Evolutionary conservation across 2,113 vertebrate genomes (phyloP).

Genomic region (Montifringilla adamsi): DNA sequence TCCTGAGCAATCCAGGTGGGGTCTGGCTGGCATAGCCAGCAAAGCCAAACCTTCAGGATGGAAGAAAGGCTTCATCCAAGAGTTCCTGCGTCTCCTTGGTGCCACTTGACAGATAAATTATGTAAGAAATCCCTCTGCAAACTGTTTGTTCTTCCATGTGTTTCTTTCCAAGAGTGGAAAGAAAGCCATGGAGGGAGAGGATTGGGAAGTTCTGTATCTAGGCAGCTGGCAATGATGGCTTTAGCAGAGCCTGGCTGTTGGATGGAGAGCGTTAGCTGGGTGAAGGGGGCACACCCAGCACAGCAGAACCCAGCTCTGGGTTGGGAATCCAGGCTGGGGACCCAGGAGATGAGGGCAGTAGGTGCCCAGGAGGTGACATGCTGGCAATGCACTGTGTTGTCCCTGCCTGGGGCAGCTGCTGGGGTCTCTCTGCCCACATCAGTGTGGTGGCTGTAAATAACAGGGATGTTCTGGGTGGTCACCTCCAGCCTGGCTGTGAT

Average conservation of each 20-base stretch:
- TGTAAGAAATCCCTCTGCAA: not conserved
- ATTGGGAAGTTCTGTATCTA: not conserved
- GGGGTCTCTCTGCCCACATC: not conserved
- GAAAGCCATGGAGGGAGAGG: not conserved
- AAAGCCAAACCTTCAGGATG: not conserved
- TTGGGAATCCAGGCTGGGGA: not conserved
- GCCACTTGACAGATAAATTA: not conserved
- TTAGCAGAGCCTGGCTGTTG: not conserved
- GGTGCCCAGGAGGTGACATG: not conserved
- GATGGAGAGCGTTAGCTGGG: not conserved
- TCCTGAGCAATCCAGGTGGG: not conserved
- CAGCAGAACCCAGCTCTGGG: not conserved
- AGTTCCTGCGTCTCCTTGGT: not conserved
- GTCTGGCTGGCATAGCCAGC: not conserved
- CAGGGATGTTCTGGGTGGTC: not conserved
- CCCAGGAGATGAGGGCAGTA: not conserved
- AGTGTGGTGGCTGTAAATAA: not conserved
- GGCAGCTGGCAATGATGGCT: not conserved
- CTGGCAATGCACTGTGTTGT: fast-evolving
- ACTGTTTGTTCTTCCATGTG: not conserved
- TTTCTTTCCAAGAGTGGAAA: not conserved
- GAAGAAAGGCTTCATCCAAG: not conserved
- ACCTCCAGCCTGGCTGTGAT: not conserved
- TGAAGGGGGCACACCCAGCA: not conserved
- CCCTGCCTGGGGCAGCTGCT: not conserved